phyloP scores from a whole-genome alignment of 2,797 vertebrate genomes.

The Aselliscus stoliczkanus region DNA sequence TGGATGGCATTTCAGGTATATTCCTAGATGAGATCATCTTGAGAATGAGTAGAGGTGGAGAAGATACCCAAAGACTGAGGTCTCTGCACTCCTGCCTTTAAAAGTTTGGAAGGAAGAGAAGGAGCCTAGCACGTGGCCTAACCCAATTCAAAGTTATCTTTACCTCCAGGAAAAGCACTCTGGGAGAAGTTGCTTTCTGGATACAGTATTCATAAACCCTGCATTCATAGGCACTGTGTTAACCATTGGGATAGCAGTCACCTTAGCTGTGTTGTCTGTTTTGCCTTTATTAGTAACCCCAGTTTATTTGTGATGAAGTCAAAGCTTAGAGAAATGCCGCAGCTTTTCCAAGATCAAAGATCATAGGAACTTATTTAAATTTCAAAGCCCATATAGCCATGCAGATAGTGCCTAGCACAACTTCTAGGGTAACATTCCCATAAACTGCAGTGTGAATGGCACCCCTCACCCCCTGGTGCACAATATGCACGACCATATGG shows the following conservation, averaged over 20 bases:
- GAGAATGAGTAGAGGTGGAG: not conserved
- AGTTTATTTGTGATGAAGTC: not conserved
- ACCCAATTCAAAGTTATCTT: not conserved
- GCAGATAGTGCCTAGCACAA: not conserved
- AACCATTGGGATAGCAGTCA: not conserved
- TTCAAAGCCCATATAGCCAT: not conserved
- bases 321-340: not conserved
- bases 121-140: not conserved
- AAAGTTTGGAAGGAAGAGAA: not conserved
- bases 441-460: not conserved
- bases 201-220: not conserved
- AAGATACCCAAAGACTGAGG: not conserved
- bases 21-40: not conserved
- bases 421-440: not conserved
- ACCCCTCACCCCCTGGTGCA: fast-evolving
- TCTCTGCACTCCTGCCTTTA: not conserved
- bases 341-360: not conserved
- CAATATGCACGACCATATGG: fast-evolving
- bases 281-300: not conserved
- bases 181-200: not conserved
- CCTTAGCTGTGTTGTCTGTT: not conserved
- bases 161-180: not conserved
- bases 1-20: not conserved
- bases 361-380: not conserved
- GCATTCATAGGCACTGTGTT: not conserved